Base-by-base conservation (phyloP, 2,113 vertebrate genomes). In the Leucopsar rothschildi region DNA sequence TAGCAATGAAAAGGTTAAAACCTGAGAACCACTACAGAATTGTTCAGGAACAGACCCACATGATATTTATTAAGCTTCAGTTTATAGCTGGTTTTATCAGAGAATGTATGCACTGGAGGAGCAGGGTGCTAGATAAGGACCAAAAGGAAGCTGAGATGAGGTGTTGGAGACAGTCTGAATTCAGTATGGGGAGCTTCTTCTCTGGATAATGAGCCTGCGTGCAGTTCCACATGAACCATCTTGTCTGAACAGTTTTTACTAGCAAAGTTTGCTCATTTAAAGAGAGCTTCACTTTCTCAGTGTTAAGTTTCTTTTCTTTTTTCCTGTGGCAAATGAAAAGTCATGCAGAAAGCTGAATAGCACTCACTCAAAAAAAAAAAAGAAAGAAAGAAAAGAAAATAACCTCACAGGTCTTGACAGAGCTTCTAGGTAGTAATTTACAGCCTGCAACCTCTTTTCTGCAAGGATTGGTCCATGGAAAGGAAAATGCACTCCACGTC, bases 401-500 rank as follows among this genome's bases (percentile, higher is more conserved):
- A 45, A 29, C 15, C 28, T 83, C 33, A 59, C 29, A 50, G 50
- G 35, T 90, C 42, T 66, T 66, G 65, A 42, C 66, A 80, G 53
- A 65, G 35, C 27, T 91, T 65, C 63, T 65, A 15, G 42, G 44
- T 77, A 77, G 59, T 59, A 66, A 69, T 94, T 90, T 94, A 40
- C 60, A 69, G 39, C 39, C 66, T 90, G 55, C 64, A 86, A 37
- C 59, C n/a, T 71, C 22, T 80, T 90, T 92, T 75, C 82, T 66
- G 64, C 68, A 50, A 88, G 60, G 33, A 50, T 24, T 35, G 39
- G 57, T 71, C 82, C 27, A 4, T 50, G 60, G 42, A 93, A 80
- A 86, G 55, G 71, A 95, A 94, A 82, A 90, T 42, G 75, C 87
- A 28, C 59, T 57, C 88, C 64, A 53, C 40, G 2, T 88, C 87